A percentile compares a stretch with the other conserved stretches of the same genome.
Evolutionary conservation across 1,140 invertebrate species (phyloP).

Genomic region (Microplitis demolitor): DNA sequence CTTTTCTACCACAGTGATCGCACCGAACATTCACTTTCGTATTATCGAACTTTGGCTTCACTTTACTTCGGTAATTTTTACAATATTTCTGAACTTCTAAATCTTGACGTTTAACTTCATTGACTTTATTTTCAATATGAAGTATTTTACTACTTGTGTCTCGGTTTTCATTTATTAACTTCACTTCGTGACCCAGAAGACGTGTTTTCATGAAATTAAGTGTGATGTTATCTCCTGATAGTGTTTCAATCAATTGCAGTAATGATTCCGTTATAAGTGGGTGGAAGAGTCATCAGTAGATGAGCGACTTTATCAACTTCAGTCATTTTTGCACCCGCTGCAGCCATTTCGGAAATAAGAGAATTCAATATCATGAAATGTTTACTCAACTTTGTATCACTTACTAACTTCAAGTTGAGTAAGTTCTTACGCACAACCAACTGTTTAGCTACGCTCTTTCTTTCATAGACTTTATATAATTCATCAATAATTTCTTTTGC

Average conservation of each 20-base stretch:
- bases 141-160: constrained; percentile 34
- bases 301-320: constrained; percentile 29
- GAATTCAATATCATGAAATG: constrained; percentile 51
- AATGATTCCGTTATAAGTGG: constrained; percentile 25
- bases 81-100: too few species aligned
- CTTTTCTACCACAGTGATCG: constrained; percentile 39
- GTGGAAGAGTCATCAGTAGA: constrained; percentile 27
- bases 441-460: constrained; percentile 53
- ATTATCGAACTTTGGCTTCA: background rate
- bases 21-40: constrained; percentile 9
- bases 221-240: constrained; percentile 32
- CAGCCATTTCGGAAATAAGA: constrained; percentile 12
- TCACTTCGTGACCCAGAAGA: constrained; percentile 30
- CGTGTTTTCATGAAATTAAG: constrained; percentile 34
- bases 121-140: constrained; percentile 3
- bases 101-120: too few species aligned
- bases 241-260: constrained; percentile 36
- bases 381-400: constrained; percentile 41
- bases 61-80: background rate
- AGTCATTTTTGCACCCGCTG: constrained; percentile 14
- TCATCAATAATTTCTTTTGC: constrained; percentile 47
- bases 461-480: constrained; percentile 50
- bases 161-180: constrained; percentile 15
- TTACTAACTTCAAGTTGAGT: constrained; percentile 48
- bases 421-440: constrained; percentile 50